Base-by-base conservation (phyloP, 2,113 vertebrate genomes). In the Oplegnathus fasciatus region DNA sequence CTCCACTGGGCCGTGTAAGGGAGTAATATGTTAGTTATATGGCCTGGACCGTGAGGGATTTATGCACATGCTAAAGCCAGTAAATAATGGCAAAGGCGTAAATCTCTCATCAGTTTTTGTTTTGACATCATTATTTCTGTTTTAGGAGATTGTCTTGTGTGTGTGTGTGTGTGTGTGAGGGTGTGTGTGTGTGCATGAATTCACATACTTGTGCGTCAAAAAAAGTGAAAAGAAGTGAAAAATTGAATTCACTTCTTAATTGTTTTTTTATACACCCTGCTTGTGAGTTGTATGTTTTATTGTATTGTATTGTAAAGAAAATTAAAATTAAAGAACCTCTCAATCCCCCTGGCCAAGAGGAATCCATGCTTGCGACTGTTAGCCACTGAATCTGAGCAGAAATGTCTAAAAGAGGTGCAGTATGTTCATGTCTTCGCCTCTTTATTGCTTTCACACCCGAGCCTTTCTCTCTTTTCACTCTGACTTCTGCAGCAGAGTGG, bases 1-100 rank as follows among this genome's bases (percentile, higher is more conserved):
- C 82, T 89, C 85, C 91, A 93, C 76, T 87, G 91, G 84, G 68
- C 87, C 81, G 71, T 89, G 86, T 64, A 75, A 85, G 9, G 67
- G 82, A 83, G 40, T 87, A 80, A 89, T 85, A 76, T 86, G 80
- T 85, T 79, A 46, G 68, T 84, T 91, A 78, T 86, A 78, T 70
- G 80, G 62, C 72, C 61, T 48, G 54, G 66, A 68, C 67, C 50
- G 75, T 85, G 80, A 82, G 78, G 65, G 85, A 91, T 93, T 88
- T 89, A 83, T 75, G 48, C 30, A 58, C 87, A 58, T 65, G 55
- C 71, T 82, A 57, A 81, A 68, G 9, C 42, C 85, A 55, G 34
- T 70, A 32, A 68, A 40, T 68, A 57, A 78, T 64, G 42, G 40
- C 40, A 48, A 61, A 6, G 26, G 18, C 0, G 54, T 65, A 78